Conservation (phyloP, 1,140 invertebrate species). For the Penaeus chinensis region DNA sequence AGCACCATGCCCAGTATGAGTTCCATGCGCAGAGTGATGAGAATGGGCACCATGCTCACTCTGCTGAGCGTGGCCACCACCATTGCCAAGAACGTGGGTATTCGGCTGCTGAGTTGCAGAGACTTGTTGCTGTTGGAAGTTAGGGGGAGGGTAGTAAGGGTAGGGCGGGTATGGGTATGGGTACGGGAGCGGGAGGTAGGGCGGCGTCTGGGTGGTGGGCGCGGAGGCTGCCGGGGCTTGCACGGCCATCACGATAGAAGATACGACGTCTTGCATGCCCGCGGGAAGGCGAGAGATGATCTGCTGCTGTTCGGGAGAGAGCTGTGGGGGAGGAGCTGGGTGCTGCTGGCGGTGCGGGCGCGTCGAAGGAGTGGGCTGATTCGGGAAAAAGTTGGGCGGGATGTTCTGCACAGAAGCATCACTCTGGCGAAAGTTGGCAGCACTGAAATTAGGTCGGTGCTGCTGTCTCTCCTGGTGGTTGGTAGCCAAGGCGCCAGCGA, state of each 20-base stretch:
- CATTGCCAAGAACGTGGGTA: neutral
- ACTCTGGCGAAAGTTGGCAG: constrained; percentile 22
- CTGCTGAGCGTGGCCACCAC: neutral
- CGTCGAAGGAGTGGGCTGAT: neutral
- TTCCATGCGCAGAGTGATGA: neutral
- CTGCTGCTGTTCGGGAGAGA: constrained; percentile 17
- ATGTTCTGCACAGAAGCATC: neutral
- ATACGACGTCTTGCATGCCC: constrained; percentile 11
- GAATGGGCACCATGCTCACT: neutral
- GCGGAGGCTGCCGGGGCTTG: constrained; percentile 9
- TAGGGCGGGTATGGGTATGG: constrained; percentile 3
- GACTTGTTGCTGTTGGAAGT: neutral
- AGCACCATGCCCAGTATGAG: neutral
- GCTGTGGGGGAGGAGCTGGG: neutral
- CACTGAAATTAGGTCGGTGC: neutral
- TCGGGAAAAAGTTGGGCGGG: constrained; percentile 23
- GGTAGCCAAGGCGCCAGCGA: too few species aligned
- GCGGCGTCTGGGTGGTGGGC: neutral
- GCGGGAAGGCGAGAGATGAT: constrained; percentile 21
- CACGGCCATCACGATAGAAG: constrained; percentile 30
- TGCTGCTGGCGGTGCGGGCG: constrained; percentile 20
- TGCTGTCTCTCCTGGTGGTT: neutral
- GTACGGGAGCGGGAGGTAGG: constrained; percentile 4
- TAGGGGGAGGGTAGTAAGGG: neutral
- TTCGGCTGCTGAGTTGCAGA: neutral